A percentile compares a stretch with the other conserved stretches of the same genome.
Evolutionary conservation across 2,888 invertebrate genomes (phyloP).

Genomic region (Orthosia incerta): DNA sequence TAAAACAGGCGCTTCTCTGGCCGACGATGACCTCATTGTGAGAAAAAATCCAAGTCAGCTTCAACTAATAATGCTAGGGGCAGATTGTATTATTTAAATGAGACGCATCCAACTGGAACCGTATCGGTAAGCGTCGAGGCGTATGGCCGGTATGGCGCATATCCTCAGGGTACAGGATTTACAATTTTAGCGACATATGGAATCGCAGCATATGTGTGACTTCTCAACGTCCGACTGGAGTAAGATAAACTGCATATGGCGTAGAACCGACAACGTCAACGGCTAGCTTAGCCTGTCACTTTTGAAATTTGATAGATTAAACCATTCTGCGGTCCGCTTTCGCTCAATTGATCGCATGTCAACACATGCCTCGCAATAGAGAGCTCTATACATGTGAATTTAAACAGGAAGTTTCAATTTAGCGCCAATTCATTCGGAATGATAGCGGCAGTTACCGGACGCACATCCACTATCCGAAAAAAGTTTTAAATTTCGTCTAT

Average conservation of each 20-base stretch:
- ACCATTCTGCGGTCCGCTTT: constrained; percentile 83
- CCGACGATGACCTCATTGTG: constrained; percentile 83
- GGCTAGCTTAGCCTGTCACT: constrained; percentile 82
- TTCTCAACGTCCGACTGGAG: constrained; percentile 71
- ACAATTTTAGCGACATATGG: constrained; percentile 75
- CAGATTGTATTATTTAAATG: constrained; percentile 73
- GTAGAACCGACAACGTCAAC: constrained; percentile 74
- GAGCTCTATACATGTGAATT: constrained; percentile 81
- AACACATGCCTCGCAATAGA: constrained; percentile 85
- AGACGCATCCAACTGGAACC: constrained; percentile 73
- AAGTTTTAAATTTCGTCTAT: constrained; percentile 82
- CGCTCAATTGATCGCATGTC: constrained; percentile 89
- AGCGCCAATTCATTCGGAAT: constrained; percentile 89
- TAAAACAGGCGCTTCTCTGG: constrained; percentile 77
- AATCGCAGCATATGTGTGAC: constrained; percentile 76
- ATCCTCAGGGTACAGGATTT: constrained; percentile 69
- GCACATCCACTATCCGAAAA: constrained; percentile 78
- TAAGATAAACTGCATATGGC: constrained; percentile 82
- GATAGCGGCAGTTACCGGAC: constrained; percentile 83
- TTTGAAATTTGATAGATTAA: constrained; percentile 83
- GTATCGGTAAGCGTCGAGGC: constrained; percentile 69
- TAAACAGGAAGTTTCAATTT: constrained; percentile 90
- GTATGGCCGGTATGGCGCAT: constrained; percentile 71
- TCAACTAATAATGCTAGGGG: constrained; percentile 69
- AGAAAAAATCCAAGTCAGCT: constrained; percentile 77